Base-by-base conservation (phyloP, 2,113 vertebrate species). In the Takifugu flavidus region DNA sequence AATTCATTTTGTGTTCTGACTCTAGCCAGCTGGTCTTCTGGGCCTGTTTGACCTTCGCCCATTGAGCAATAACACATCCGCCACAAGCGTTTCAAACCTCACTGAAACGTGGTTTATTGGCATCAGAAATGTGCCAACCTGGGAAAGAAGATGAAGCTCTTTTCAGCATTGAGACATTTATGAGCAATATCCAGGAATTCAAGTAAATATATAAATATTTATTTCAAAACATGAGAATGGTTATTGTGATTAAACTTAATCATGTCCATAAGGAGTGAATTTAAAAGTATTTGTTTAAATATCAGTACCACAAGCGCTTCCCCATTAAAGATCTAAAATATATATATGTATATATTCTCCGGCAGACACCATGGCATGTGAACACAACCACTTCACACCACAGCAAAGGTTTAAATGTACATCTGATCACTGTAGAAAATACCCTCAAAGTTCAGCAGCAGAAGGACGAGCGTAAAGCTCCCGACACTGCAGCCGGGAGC, bases 151-250 rank as follows among this genome's bases (percentile, higher is more conserved):
- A 45, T 45, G 11, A 45, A 45, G 44, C 11, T 45, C 14, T 15
- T 13, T 12, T 14, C 44, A 45, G 14, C 4, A 45, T 15, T 45
- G 44, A 15, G 3, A 45, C 44, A 45, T 45, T 45, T 45, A 45
- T 39, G 45, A 12, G 45, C 20, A 0, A 73, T 65, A 66, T 50
- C 72, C 13, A 43, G 77, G 31, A 65, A 49, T 34, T 31, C 62
- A 50, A 67, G 58, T 52, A 61, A 45, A 67, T 84, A 86, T 88
- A 88, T 81, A 89, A 88, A 89, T 87, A 79, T 89, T 89, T 88
- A 89, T 89, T 89, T 89, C 81, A 89, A 88, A 87, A 88, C 75
- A 89, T 88, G 83, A 82, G 79, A 87, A 84, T 83, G 78, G 67
- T 77, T 77, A 79, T 80, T 78, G 82, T 82, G 85, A 82, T 87